phyloP scores from a whole-genome alignment of 2,888 invertebrate species.

The Sturmia bella region DNA sequence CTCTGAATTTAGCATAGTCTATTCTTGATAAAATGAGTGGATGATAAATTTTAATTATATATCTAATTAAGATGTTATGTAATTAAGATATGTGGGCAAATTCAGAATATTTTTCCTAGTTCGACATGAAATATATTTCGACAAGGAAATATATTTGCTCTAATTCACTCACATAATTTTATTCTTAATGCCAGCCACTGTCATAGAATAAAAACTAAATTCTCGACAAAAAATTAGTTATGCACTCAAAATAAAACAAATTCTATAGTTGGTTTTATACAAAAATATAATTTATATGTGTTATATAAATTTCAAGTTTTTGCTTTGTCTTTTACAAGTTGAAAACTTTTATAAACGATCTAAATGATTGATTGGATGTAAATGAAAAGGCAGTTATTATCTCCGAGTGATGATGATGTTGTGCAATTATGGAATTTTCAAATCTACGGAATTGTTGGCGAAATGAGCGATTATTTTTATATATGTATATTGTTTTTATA shows the following conservation, averaged over 20 bases:
- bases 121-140: too few relatives aligned
- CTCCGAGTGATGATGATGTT: slow-evolving; percentile 46
- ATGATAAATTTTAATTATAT: too few relatives aligned
- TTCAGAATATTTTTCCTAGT: too few relatives aligned
- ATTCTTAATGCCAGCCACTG: neutral
- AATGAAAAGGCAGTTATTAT: slow-evolving; percentile 26
- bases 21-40: too few relatives aligned
- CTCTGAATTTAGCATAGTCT: too few relatives aligned
- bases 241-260: slow-evolving; percentile 44
- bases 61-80: too few relatives aligned
- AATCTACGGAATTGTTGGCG: slow-evolving; percentile 28
- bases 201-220: neutral
- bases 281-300: slow-evolving; percentile 52
- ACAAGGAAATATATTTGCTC: too few relatives aligned
- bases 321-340: slow-evolving; percentile 32
- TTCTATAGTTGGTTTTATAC: slow-evolving; percentile 17
- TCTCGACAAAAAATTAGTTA: neutral
- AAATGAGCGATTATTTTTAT: slow-evolving; percentile 22
- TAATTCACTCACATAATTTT: neutral
- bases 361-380: slow-evolving; percentile 12
- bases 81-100: too few relatives aligned
- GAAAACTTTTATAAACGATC: slow-evolving; percentile 34
- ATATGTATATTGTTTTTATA: neutral
- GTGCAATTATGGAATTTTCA: slow-evolving; percentile 44
- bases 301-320: slow-evolving; percentile 4